These are phyloP conservation scores for Gadus chalcogrammus DNA, from an alignment of 2,113 vertebrate genomes.

Conservation along the genomic window DNA sequence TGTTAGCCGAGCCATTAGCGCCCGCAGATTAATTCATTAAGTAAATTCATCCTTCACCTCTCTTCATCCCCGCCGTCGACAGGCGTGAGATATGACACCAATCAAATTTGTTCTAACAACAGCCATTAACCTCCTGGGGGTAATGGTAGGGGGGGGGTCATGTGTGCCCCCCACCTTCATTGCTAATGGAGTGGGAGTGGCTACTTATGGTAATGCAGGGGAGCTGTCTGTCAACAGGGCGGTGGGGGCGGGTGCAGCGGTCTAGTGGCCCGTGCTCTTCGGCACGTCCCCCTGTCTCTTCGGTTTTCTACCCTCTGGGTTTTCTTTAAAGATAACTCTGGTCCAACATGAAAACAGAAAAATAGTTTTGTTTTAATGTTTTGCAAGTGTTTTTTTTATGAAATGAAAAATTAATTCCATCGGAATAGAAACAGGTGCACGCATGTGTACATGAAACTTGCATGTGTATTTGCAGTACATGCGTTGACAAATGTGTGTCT, in stretches of 20 bases:
- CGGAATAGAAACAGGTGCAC: too few relatives aligned
- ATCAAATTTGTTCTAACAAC: constrained; percentile 79
- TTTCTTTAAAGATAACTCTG: too few relatives aligned
- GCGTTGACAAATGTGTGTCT: too few relatives aligned
- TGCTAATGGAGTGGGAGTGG: constrained; percentile 73
- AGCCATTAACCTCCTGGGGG: constrained; percentile 54
- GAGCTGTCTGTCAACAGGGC: constrained; percentile 65
- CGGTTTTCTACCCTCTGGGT: too few relatives aligned
- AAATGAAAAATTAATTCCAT: too few relatives aligned
- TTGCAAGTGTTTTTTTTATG: too few relatives aligned
- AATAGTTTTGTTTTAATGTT: too few relatives aligned
- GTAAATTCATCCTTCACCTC: constrained; percentile 66
- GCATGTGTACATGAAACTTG: too few relatives aligned
- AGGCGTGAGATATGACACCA: constrained; percentile 78
- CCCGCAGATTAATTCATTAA: constrained; percentile 76
- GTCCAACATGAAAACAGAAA: too few relatives aligned
- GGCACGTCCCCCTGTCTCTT: too few relatives aligned
- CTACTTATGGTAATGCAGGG: constrained; percentile 72
- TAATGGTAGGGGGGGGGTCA: constrained; percentile 19
- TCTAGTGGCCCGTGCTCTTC: too few relatives aligned
- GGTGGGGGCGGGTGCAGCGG: constrained; percentile 24
- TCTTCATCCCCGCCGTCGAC: constrained; percentile 65
- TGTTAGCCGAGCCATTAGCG: constrained; percentile 70
- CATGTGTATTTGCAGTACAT: too few relatives aligned
- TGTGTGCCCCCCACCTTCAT: constrained; percentile 22